A percentile compares a stretch with the other conserved stretches of the same genome.
These are phyloP conservation scores for Ariolimax columbianus DNA, from an alignment of 2,888 invertebrate species.

Conservation along the genomic window DNA sequence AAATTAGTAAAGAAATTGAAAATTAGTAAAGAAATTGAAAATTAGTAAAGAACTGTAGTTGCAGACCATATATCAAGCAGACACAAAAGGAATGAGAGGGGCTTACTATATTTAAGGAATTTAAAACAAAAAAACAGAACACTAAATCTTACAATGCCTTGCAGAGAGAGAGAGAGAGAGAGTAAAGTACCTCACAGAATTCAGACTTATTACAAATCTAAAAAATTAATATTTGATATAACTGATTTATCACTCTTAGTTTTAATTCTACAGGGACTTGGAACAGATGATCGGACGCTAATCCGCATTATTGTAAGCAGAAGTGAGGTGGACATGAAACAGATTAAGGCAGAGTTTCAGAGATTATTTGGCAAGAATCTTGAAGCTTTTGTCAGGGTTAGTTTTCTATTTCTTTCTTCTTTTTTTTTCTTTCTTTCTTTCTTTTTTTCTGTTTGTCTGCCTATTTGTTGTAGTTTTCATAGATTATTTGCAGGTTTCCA, in stretches of 20 bases:
- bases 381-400: slow-evolving; percentile 74
- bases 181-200: background rate
- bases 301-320: slow-evolving; percentile 76
- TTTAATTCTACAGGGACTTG: slow-evolving; percentile 66
- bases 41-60: too few species aligned
- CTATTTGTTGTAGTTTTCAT: too few species aligned
- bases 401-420: slow-evolving; percentile 44
- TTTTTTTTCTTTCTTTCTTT: background rate
- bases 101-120: too few species aligned
- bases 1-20: too few species aligned
- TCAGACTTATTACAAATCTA: background rate
- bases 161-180: too few species aligned
- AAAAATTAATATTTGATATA: background rate
- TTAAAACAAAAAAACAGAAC: too few species aligned
- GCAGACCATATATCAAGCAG: too few species aligned
- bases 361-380: slow-evolving; percentile 69
- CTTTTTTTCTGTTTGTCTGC: background rate
- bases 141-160: too few species aligned
- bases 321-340: slow-evolving; percentile 77
- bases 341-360: slow-evolving; percentile 77
- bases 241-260: background rate
- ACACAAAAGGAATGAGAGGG: too few species aligned
- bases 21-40: too few species aligned
- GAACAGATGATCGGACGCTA: slow-evolving; percentile 76
- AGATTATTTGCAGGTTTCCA: too few species aligned